Evolutionary conservation across 2,888 invertebrate genomes (phyloP), one percentile per base, ranked within the genome.

Genomic region (Thereva unica): DNA sequence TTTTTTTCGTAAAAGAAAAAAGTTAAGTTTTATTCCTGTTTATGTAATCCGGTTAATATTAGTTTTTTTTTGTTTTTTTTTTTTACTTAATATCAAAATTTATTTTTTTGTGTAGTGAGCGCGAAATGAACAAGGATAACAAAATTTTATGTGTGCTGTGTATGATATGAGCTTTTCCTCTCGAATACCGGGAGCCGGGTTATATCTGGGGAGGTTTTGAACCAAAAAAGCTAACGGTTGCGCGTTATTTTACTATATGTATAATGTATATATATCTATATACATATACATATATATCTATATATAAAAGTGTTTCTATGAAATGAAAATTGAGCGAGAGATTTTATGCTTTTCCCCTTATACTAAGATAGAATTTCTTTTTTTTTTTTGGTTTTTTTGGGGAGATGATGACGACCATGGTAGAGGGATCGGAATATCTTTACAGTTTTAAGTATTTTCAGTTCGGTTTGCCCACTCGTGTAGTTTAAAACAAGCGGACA

Each of bases 401-500:
- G n/a, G 59, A 59, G 59, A 59, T 59, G 59, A 59, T 59, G 59
- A 59, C 59, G 59, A 49, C n/a, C n/a, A n/a, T 49, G 49, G 49
- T 49, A 23, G 59, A 38, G 38, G 59, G 59, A 59, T 59, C 49
- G 59, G 59, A 59, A 59, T 59, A 12, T 59, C 59, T 59, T 45
- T 12, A 59, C 47, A 59, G 59, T 59, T 59, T 47, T 49, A 47
- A 23, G 37, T 49, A 38, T 59, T 59, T 59, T 59, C 59, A 59
- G 59, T 59, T 59, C 47, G 49, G 59, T 59, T 59, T 59, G 59
- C 37, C 59, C 47, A 59, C 38, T 45, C 49, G 59, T 49, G 59
- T 47, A 23, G 59, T 59, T 12, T 45, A 47, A 59, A 59, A 59
- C 59, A 23, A 23, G 59, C 37, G 35, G 44, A 57, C 45, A 44